Conservation (phyloP, 2,888 invertebrate genomes). For the Amitus sp. region DNA sequence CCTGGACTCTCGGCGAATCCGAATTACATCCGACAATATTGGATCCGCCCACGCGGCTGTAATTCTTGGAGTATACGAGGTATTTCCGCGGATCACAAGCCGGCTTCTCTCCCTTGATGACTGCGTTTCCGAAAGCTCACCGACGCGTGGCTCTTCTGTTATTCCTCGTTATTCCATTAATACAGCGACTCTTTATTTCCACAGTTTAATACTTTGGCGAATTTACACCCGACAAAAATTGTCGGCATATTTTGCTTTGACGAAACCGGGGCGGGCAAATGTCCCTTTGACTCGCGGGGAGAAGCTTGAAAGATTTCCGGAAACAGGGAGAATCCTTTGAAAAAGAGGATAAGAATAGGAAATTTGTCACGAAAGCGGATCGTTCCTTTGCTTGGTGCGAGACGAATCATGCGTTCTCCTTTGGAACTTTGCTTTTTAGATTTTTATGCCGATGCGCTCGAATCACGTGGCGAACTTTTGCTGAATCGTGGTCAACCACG, state of each 20-base stretch:
- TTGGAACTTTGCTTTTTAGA: not conserved
- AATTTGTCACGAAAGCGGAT: slow-evolving; percentile 3
- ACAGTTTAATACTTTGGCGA: not conserved
- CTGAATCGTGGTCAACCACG: not conserved
- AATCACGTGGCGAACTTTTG: slow-evolving; percentile 3
- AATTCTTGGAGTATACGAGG: slow-evolving; percentile 10
- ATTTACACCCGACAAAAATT: not conserved
- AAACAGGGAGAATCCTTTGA: slow-evolving; percentile 1
- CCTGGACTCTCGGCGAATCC: slow-evolving; percentile 4
- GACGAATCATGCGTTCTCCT: not conserved
- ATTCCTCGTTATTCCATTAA: not conserved
- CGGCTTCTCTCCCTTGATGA: too few species aligned
- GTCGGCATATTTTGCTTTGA: not conserved
- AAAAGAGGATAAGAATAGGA: not conserved
- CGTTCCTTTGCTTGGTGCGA: not conserved
- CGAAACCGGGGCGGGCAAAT: not conserved
- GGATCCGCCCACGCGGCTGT: slow-evolving; percentile 11
- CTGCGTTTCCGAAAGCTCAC: slow-evolving; percentile 5
- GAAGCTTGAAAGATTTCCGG: slow-evolving; percentile 1
- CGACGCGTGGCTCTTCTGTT: slow-evolving; percentile 14
- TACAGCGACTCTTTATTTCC: slow-evolving; percentile 3
- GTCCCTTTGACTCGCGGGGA: not conserved
- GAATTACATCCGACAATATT: slow-evolving; percentile 11
- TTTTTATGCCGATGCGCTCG: not conserved
- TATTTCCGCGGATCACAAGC: slow-evolving; percentile 11